These are phyloP conservation scores for Sarotherodon lohbergeri DNA, from an alignment of 2,113 vertebrate genomes.

Conservation along the genomic window DNA sequence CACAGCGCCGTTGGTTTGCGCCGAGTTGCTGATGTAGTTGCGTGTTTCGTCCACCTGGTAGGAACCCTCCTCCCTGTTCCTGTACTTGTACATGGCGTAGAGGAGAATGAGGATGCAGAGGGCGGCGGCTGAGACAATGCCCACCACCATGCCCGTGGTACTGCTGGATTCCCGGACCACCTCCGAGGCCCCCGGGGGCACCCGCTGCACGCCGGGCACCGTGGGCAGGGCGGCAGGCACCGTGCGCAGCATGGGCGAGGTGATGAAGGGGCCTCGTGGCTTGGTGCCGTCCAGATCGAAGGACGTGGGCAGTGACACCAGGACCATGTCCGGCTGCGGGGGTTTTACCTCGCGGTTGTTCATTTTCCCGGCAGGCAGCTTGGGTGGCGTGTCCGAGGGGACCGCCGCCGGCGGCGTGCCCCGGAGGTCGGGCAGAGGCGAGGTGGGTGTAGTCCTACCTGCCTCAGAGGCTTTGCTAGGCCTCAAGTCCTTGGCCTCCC, in stretches of 20 bases:
- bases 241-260: constrained; percentile 97
- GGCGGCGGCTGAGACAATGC: constrained; percentile 94
- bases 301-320: constrained; percentile 95
- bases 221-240: constrained; percentile 96
- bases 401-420: constrained; percentile 82
- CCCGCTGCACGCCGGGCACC: constrained; percentile 86
- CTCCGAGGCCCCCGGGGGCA: constrained; percentile 90
- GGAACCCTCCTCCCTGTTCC: constrained; percentile 99
- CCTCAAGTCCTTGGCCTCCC: constrained; percentile 99
- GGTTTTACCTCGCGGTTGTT: constrained; percentile 99
- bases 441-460: constrained; percentile 95
- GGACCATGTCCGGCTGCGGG: constrained; percentile 91
- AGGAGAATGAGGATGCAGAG: constrained; percentile 99
- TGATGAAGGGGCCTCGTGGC: constrained; percentile 93
- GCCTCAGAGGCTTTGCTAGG: constrained; percentile 97
- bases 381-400: constrained; percentile 91
- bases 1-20: constrained; percentile 95
- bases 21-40: constrained; percentile 99
- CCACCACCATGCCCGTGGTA: constrained; percentile 99
- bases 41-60: constrained; percentile 98
- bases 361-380: constrained; percentile 99
- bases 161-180: constrained; percentile 98
- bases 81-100: constrained; percentile 99
- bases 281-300: constrained; percentile 97
- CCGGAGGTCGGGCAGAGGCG: constrained; percentile 90